phyloP scores from a whole-genome alignment of 2,797 vertebrate genomes.

The Pipistrellus pipistrellus region DNA sequence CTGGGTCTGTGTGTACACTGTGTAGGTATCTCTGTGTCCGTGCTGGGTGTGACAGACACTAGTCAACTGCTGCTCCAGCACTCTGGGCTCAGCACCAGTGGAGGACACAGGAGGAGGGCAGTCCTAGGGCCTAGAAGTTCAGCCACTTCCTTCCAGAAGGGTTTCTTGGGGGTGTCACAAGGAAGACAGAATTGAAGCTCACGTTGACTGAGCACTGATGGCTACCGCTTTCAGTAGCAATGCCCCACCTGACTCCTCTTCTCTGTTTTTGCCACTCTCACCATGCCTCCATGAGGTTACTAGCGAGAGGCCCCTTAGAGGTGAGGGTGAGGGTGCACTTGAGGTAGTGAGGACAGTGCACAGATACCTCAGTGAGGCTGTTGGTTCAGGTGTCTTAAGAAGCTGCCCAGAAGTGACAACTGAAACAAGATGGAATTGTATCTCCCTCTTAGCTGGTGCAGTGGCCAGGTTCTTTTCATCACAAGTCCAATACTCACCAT shows the following conservation, averaged over 20 bases:
- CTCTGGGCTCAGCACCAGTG: background rate
- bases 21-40: background rate
- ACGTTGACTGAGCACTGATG: accelerated
- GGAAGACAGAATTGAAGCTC: background rate
- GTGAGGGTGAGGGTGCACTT: accelerated
- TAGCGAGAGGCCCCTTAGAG: background rate
- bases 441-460: background rate
- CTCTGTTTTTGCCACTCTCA: background rate
- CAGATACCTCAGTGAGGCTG: background rate
- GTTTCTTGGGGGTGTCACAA: background rate
- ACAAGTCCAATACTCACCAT: background rate
- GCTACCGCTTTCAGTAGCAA: background rate
- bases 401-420: background rate
- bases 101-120: background rate
- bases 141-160: background rate
- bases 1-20: accelerated
- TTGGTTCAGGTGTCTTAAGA: background rate
- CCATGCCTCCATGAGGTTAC: background rate
- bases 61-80: background rate
- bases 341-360: background rate
- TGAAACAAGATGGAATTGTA: accelerated
- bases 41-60: too few species aligned
- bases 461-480: background rate
- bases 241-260: background rate
- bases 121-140: background rate